Base-by-base conservation (phyloP, 1,140 invertebrate species). In the Bombus superbus region DNA sequence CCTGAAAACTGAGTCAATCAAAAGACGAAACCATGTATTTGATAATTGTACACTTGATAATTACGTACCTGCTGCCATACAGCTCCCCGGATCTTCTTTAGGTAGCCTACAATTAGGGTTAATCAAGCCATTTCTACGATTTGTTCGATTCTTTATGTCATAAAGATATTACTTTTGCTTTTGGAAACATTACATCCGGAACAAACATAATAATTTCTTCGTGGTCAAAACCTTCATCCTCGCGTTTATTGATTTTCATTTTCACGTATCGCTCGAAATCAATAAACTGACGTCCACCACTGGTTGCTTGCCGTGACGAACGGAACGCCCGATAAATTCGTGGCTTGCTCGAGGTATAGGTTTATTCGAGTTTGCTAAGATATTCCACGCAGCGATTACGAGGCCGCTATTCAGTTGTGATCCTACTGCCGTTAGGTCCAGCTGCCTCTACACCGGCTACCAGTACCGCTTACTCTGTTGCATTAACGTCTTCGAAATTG, bases 321-420 rank as follows among this genome's bases (percentile, higher is more conserved):
- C 66, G 57, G 42, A 53, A 83, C 35, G n/a, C 25, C 22, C 75
- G 73, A 72, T 86, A 86, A 86, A 78, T 84, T 66, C 32, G 44
- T 35, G 68, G 66, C 78, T 77, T 32, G 69, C 57, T 44, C n/a
- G 13, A 15, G 9, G 18, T 28, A 11, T 4, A 81, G 42, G 28
- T 74, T 64, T 44, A 47, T 81, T 77, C 62, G 40, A 71, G 64
- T 76, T 40, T 42, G 72, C 38, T 62, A 73, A 76, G 64, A 83
- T 76, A 47, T 77, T 86, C 73, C 62, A 22, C 2, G 22, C 0
- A 6, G 66, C 80, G 64, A 71, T 28, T 66, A 32, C 47, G n/a
- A 69, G 13, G 38, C 64, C 22, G 15, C 62, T 66, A 66, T 78
- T 77, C 38, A 69, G 15, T 66, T 25, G 74, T 78, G 71, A 83